Evolutionary conservation across 2,888 invertebrate genomes (phyloP), one percentile per base, ranked within the genome.

Genomic region (Eucriotettix oculatus): DNA sequence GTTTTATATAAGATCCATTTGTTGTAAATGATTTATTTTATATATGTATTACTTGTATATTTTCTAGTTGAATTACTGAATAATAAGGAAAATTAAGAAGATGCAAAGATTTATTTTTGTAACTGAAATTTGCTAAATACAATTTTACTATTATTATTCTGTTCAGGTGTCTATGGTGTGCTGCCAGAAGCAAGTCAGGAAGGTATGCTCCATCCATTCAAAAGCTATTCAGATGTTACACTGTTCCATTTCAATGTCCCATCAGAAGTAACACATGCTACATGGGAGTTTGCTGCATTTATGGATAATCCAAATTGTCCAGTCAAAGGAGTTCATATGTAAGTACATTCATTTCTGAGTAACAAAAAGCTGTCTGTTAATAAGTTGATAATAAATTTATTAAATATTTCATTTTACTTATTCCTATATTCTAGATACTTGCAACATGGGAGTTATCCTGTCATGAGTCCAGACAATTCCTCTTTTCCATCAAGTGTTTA

Each of bases 361-460:
- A 17, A 16, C 9, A 29, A 29, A 5, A 29, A 29, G 7, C 3
- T 29, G 7, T n/a, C 7, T 16, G 48, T 16, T 10, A 14, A 12
- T 16, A 56, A 42, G n/a, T 14, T 41, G 11, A 42, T 43, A 12
- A 42, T 41, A 12, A 41, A 56, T 56, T 1, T 42, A n/a, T 56
- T 42, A 17, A 17, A 7, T 29, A 29, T 9, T 56, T 56, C 9
- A 40, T 56, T 48, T 48, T 16, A n/a, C 9, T 16, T 48, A 16
- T 48, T 48, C 14, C 52, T 11, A 11, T 59, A 59, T 70, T 70
- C 12, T 67, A 79, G 79, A 68, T 75, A 74, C 64, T 68, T 80
- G 16, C 77, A 78, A 65, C 76, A 76, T 71, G 78, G 78, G 14
- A 77, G 79, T 66, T 79, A 78, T 66, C 81, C 80, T 57, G 72